Base-by-base conservation (phyloP, 2,113 vertebrate genomes). In the Ariopsis seemanni region DNA sequence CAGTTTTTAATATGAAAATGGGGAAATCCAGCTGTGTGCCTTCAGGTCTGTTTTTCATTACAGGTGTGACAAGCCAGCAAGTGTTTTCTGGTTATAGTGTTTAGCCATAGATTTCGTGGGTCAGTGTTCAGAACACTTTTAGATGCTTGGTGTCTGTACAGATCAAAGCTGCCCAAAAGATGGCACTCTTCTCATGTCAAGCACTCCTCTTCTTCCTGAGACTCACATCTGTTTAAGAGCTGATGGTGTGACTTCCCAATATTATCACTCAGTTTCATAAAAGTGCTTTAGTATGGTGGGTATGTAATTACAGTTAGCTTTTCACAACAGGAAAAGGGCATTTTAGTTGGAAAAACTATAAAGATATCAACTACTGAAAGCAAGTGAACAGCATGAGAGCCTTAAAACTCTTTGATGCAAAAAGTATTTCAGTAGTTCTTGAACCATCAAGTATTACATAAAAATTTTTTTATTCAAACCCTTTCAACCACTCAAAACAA, bases 131-230 rank as follows among this genome's bases (percentile, higher is more conserved):
- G n/a, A 10, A 55, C 10, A 11, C 85, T 53, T 53, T 65, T 34
- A 53, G 69, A 48, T 57, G 82, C 79, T 57, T 4, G 53, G 67
- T 83, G 27, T 87, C 86, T 87, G 87, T 88, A 83, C 65, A n/a
- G 62, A 72, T 89, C 71, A 83, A 63, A 75, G 83, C 82, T 86
- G 84, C 91, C 90, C 60, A 87, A 77, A 57, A 95, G 95, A 93
- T 95, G 94, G 95, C 94, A 94, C 94, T 95, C 91, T 95, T 91
- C 91, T 94, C 94, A 94, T 95, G 92, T 92, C 89, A 89, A 92
- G 91, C 87, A 5, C 22, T 48, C 20, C 9, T 48, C 25, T 77
- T 4, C 18, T 60, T n/a, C n/a, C 52, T 8, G 5, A 60, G 62
- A 53, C 63, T 71, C 50, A 15, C 30, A 62, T 82, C 57, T 71